Percentiles rank a stretch among this genome's conserved stretches.
Conservation (phyloP, 2,113 vertebrate species). For the Seriola dumerili region DNA sequence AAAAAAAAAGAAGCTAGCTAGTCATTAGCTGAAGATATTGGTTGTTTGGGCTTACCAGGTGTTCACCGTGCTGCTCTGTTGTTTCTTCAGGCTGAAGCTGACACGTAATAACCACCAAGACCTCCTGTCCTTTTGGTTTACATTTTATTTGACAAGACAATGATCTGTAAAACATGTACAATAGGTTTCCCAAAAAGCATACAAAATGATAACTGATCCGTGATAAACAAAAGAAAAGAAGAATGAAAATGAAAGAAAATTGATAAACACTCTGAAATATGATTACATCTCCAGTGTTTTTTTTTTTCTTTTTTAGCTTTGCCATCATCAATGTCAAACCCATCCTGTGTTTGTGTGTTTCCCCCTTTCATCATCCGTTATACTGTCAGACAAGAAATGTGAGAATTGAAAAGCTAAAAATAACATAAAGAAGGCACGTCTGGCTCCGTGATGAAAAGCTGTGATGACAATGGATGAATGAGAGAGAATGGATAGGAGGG, state of each 20-base stretch:
- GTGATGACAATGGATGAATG: conserved; percentile 52
- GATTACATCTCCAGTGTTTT: conserved; percentile 66
- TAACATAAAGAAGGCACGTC: conserved; percentile 81
- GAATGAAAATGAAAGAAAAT: conserved; percentile 38
- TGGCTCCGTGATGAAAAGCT: conserved; percentile 72
- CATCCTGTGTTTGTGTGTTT: conserved; percentile 44
- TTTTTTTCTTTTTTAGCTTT: conserved; percentile 30
- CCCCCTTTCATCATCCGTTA: conserved; percentile 47
- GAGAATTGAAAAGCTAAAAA: conserved; percentile 75
- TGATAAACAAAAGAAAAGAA: conserved; percentile 40
- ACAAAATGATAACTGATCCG: conserved; percentile 67
- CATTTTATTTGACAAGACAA: conserved; percentile 86
- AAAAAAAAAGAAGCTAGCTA: too few species aligned
- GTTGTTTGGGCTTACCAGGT: background rate
- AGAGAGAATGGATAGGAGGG: background rate
- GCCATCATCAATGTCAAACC: conserved; percentile 32
- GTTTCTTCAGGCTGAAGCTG: background rate
- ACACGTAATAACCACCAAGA: conserved; percentile 31
- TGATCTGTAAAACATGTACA: conserved; percentile 83
- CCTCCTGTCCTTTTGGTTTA: conserved; percentile 50
- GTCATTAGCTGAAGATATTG: background rate
- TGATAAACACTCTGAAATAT: conserved; percentile 42
- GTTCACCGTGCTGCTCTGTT: background rate
- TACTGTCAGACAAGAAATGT: conserved; percentile 60
- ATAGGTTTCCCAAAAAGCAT: conserved; percentile 73